Evolutionary conservation across 2,888 invertebrate genomes (phyloP), one percentile per base, ranked within the genome.

Genomic region (Agrochola lychnidis): DNA sequence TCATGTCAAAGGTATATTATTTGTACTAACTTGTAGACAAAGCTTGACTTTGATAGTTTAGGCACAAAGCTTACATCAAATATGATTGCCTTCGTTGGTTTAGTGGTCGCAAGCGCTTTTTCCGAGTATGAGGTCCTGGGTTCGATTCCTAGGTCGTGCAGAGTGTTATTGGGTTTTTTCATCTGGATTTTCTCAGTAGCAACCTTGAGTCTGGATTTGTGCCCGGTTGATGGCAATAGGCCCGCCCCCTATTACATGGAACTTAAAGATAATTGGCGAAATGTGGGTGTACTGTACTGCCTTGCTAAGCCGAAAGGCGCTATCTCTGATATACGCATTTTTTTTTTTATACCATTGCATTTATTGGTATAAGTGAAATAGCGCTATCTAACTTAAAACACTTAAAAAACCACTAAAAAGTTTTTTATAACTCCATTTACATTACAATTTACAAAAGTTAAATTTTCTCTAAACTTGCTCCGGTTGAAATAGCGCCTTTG

Each of bases 1-100:
- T 57, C n/a, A 30, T 51, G 56, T 84, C 82, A 71, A 68, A 85
- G 25, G 61, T 70, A 80, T 63, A 74, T 70, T 62, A 71, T 82
- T 71, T 85, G 45, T 63, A n/a, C 30, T 9, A n/a, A 19, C 19
- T 80, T 42, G 12, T 30, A 74, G 42, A 71, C 30, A 84, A 84
- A 61, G 30, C 48, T 66, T 59, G 61, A 72, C 71, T 82, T 76
- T 53, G 30, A 66, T 40, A 72, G 40, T 82, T 57, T 45, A 3
- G n/a, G 16, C 30, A 61, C 19, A 45, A 69, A 72, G 48, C 59
- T 25, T 12, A 36, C 12, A 57, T 57, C 12, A 71, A 74, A 74
- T 81, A 74, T 71, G 48, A 68, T 81, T 69, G 51, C 7, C 19
- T 14, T 36, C 36, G 5, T 16, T 53, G 12, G 9, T 16, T 3